Base-by-base conservation (phyloP, 2,797 vertebrate genomes). In the Mallotus villosus region DNA sequence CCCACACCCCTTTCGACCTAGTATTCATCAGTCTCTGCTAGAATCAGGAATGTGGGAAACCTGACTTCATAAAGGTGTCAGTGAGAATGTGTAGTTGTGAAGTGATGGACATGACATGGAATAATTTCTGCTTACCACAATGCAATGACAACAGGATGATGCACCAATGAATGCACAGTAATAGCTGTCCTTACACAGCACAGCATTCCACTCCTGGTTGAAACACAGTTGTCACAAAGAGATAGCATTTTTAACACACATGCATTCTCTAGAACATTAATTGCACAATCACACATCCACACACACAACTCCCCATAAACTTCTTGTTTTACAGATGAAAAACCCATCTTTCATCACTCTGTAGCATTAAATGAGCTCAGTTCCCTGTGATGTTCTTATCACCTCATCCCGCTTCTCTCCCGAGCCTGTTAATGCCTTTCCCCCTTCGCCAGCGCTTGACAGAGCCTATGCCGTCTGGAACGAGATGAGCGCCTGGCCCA, bases 381-480 rank as follows among this genome's bases (percentile, higher is more conserved):
- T 81, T 85, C 77, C 75, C 80, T 78, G 74, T 84, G 85, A 89
- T 80, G 79, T 81, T 85, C 79, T 85, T 88, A 89, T 91, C 84
- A 85, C 82, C 84, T 84, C 82, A 79, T 84, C 83, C 83, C 51
- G 76, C 79, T 84, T 77, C 81, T 89, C 87, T 91, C 86, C 71
- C 59, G 83, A 84, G 86, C 83, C 83, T 81, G 80, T 79, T 87
- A 85, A 89, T 85, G 82, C 82, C 70, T 77, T 75, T 74, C 74
- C 55, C 63, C 67, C 53, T 66, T 55, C 32, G 34, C 62, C 75
- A 84, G 87, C 75, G 79, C 85, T 83, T 87, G 82, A 88, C 81
- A 81, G 84, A 86, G 79, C 74, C 74, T 68, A 65, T 67, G 77
- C 78, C 58, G 85, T 74, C 82, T 85, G 87, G 77, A 85, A 85